These are phyloP conservation scores for Hystrix cristata DNA, from an alignment of 2,113 vertebrate species.

Conservation along the genomic window DNA sequence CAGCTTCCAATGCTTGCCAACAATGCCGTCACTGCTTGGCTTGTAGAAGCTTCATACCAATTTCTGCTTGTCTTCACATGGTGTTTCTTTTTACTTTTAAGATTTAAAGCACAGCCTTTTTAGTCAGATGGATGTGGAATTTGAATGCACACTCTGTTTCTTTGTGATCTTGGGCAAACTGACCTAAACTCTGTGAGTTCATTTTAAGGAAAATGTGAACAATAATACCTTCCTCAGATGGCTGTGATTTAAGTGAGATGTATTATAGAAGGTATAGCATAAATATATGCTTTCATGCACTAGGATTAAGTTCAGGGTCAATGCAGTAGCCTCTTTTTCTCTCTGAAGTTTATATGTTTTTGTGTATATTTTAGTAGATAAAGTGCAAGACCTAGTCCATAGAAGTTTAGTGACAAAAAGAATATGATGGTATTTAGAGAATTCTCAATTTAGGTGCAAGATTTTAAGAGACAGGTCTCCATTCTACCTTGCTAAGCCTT, in stretches of 20 bases:
- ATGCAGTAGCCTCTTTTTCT: neutral
- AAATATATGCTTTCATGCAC: neutral
- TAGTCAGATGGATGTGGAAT: neutral
- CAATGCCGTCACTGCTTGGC: neutral
- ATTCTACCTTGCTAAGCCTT: neutral
- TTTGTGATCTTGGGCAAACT: neutral
- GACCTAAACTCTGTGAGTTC: neutral
- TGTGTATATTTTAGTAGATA: neutral
- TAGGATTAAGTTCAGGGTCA: constrained; percentile 15
- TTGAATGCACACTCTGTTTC: constrained; percentile 5
- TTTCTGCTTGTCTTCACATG: neutral
- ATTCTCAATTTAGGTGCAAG: constrained; percentile 27
- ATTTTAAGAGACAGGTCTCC: neutral
- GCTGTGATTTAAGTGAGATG: neutral
- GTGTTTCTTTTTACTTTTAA: neutral
- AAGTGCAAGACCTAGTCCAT: neutral
- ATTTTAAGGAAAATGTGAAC: constrained; percentile 7
- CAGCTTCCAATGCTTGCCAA: neutral
- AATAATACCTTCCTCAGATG: neutral
- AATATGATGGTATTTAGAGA: neutral
- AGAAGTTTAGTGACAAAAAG: constrained; percentile 12
- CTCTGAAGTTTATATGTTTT: neutral
- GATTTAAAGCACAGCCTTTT: neutral
- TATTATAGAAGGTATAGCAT: neutral
- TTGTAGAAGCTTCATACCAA: neutral